These are phyloP conservation scores for Eulithis prunata DNA, from an alignment of 2,888 invertebrate genomes.

Conservation along the genomic window DNA sequence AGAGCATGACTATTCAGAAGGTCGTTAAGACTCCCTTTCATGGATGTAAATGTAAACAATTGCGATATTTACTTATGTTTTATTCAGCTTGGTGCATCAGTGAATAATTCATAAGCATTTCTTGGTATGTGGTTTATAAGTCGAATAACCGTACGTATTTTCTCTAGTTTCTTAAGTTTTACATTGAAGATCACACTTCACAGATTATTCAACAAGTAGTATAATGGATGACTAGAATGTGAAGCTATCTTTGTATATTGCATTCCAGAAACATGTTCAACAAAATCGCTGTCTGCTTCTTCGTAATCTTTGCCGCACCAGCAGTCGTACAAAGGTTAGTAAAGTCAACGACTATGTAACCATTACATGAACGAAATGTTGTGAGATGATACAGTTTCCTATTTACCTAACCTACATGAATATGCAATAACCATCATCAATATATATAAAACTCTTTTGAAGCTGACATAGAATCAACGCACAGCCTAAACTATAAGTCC, in stretches of 20 bases:
- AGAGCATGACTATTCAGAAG: constrained; percentile 59
- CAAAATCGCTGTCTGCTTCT: constrained; percentile 53
- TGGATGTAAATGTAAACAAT: constrained; percentile 44
- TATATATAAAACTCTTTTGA: too few relatives aligned
- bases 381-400: neutral
- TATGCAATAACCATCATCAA: too few relatives aligned
- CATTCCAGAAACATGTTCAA: constrained; percentile 70
- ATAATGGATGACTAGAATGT: constrained; percentile 1
- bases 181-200: neutral
- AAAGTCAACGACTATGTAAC: neutral
- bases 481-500: too few relatives aligned
- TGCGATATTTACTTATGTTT: constrained; percentile 22
- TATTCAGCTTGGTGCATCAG: constrained; percentile 28
- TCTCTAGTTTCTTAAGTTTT: too few relatives aligned
- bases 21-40: constrained; percentile 53
- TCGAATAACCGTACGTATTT: too few relatives aligned
- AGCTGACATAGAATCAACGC: too few relatives aligned
- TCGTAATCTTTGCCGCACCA: constrained; percentile 57
- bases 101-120: constrained; percentile 14
- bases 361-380: constrained; percentile 1
- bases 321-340: constrained; percentile 66
- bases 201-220: neutral
- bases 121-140: neutral
- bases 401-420: too few relatives aligned
- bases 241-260: constrained; percentile 31